Evolutionary conservation across 2,888 invertebrate species (phyloP).

Genomic region (Phrixothrix hirtus): DNA sequence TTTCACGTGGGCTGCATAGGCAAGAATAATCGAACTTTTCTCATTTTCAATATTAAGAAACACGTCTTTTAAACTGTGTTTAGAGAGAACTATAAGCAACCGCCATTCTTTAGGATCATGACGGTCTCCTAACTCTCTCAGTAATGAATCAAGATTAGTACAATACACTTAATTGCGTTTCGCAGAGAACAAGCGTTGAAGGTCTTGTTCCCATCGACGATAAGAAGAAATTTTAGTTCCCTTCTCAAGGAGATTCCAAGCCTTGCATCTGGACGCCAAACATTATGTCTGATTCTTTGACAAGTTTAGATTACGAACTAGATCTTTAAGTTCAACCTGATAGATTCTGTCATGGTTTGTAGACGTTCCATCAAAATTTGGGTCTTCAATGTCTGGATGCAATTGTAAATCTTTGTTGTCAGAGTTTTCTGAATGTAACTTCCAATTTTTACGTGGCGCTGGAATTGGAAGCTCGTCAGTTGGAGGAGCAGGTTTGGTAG

Average conservation of each 20-base stretch:
- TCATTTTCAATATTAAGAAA: no score
- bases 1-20: not conserved
- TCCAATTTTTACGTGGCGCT: conserved; percentile 1
- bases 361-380: not conserved
- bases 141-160: not conserved
- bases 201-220: not conserved
- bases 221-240: not conserved
- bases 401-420: no score
- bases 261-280: conserved; percentile 1
- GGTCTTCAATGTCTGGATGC: not conserved
- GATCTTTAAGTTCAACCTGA: conserved; percentile 2
- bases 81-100: no score
- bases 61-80: no score
- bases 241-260: not conserved
- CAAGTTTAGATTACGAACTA: conserved; percentile 6
- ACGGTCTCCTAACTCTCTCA: not conserved
- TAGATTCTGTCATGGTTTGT: not conserved
- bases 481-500: no score
- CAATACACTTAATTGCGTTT: no score
- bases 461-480: no score
- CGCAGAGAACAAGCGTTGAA: not conserved
- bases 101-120: not conserved
- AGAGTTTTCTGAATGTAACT: conserved; percentile 2
- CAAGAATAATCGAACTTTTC: not conserved
- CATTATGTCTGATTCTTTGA: conserved; percentile 1